Conservation (phyloP, 2,888 invertebrate species). For the Rotaria magnacalcarata region DNA sequence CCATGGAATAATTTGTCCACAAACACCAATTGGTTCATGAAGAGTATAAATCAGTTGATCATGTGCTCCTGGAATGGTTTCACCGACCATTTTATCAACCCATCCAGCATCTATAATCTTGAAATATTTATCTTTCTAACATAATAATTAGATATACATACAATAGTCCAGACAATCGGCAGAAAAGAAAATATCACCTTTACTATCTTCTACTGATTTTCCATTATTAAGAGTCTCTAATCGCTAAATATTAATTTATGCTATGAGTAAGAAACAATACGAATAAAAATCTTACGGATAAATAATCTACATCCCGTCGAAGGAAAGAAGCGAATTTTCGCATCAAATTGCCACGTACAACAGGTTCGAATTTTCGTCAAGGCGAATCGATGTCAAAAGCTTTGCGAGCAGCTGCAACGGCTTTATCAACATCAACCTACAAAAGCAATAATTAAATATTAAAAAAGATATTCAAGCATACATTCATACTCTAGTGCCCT, state of each 20-base stretch:
- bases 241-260: slow-evolving; percentile 45
- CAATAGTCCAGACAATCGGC: slow-evolving; percentile 47
- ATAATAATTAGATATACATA: too few relatives aligned
- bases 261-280: too few relatives aligned
- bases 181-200: slow-evolving; percentile 47
- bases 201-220: slow-evolving; percentile 39
- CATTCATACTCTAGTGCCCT: slow-evolving; percentile 68
- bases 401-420: slow-evolving; percentile 53
- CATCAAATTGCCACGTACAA: slow-evolving; percentile 37
- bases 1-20: slow-evolving; percentile 64
- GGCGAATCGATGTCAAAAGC: slow-evolving; percentile 52
- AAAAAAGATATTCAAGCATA: too few relatives aligned
- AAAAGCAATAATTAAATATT: not conserved
- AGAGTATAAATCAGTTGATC: slow-evolving; percentile 69
- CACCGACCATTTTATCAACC: slow-evolving; percentile 79
- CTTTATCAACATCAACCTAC: slow-evolving; percentile 53
- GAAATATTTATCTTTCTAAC: too few relatives aligned
- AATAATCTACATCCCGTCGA: slow-evolving; percentile 36
- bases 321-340: slow-evolving; percentile 37
- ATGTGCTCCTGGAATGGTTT: slow-evolving; percentile 79
- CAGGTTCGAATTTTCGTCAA: slow-evolving; percentile 65
- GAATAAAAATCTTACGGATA: slow-evolving; percentile 8
- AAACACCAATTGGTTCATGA: slow-evolving; percentile 67
- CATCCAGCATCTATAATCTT: slow-evolving; percentile 68
- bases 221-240: slow-evolving; percentile 44